phyloP scores from a whole-genome alignment of 2,888 invertebrate genomes.

The Melolontha melolontha region DNA sequence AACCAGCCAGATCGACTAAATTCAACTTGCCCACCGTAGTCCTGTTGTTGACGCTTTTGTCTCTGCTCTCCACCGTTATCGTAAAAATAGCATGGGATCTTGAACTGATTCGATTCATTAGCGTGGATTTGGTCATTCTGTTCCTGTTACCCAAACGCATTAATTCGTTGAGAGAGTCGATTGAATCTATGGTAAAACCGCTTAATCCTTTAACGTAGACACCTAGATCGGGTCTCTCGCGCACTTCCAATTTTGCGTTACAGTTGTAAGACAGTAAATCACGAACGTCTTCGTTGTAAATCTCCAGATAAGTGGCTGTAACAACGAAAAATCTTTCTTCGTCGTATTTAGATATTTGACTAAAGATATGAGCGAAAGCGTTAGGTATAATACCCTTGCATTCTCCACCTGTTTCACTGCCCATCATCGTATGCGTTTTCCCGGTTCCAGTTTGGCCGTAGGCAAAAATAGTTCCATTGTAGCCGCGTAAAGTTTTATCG shows the following conservation, averaged over 20 bases:
- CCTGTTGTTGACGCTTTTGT: conserved; percentile 76
- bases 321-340: conserved; percentile 87
- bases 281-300: conserved; percentile 97
- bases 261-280: conserved; percentile 80
- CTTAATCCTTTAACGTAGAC: conserved; percentile 96
- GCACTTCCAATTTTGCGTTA: conserved; percentile 83
- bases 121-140: conserved; percentile 86
- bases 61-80: conserved; percentile 94
- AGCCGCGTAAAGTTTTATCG: conserved; percentile 92
- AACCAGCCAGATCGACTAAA: conserved; percentile 95
- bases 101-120: conserved; percentile 95
- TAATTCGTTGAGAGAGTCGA: conserved; percentile 93
- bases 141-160: conserved; percentile 96
- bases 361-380: conserved; percentile 97
- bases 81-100: conserved; percentile 97
- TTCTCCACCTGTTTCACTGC: conserved; percentile 84
- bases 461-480: conserved; percentile 91
- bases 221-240: conserved; percentile 93
- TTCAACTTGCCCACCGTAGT: conserved; percentile 93
- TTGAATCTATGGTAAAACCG: conserved; percentile 94
- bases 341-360: conserved; percentile 90
- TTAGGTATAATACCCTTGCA: conserved; percentile 95
- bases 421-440: conserved; percentile 98
- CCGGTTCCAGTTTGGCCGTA: conserved; percentile 95
- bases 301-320: conserved; percentile 95